Conservation (phyloP, 2,888 invertebrate genomes). For the Drosophila silvestris region DNA sequence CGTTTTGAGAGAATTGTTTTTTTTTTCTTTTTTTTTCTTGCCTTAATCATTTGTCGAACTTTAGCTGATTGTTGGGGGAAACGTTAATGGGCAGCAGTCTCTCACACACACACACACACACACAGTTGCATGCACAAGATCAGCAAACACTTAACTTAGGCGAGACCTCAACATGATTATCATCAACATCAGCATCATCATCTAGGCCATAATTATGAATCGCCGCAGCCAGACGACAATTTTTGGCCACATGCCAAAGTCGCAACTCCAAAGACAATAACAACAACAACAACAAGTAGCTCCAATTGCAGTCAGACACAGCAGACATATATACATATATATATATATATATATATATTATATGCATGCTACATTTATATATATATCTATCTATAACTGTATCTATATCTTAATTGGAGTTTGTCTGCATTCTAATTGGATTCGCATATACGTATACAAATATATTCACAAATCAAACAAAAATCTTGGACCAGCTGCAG, state of each 20-base stretch:
- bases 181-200: constrained; percentile 1
- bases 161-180: neutral
- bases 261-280: constrained; percentile 37
- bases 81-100: constrained; percentile 17
- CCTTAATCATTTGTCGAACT: constrained; percentile 31
- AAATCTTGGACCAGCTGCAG: constrained; percentile 37
- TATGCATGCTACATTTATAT: neutral
- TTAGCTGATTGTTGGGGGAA: constrained; percentile 36
- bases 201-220: constrained; percentile 25
- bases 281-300: constrained; percentile 39
- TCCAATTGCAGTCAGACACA: constrained; percentile 34
- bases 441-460: constrained; percentile 5
- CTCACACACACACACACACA: neutral
- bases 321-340: constrained; percentile 11
- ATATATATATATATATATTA: constrained; percentile 4
- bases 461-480: constrained; percentile 28
- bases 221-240: constrained; percentile 53
- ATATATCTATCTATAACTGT: constrained; percentile 29
- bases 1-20: constrained; percentile 6
- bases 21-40: neutral
- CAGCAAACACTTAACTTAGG: constrained; percentile 19
- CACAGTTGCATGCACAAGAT: constrained; percentile 28
- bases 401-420: constrained; percentile 59
- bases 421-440: constrained; percentile 57
- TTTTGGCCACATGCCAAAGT: constrained; percentile 65